Conservation (phyloP, 2,888 invertebrate genomes). For the Trachelus iudaicus region DNA sequence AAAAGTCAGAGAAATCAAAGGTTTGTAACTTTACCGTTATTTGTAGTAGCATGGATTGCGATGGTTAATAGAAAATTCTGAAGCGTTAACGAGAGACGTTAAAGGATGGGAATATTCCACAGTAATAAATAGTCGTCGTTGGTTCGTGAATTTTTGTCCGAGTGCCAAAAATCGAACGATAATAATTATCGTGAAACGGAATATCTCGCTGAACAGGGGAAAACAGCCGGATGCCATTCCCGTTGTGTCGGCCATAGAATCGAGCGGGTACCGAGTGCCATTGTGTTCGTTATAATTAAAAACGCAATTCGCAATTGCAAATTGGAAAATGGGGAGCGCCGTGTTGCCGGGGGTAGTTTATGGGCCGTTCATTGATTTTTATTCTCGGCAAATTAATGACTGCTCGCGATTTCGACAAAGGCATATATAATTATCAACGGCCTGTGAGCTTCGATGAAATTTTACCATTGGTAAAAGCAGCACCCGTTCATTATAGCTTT, state of each 20-base stretch:
- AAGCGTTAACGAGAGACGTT: neutral
- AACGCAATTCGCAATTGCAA: conserved; percentile 66
- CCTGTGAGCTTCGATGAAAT: neutral
- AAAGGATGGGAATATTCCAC: conserved; percentile 9
- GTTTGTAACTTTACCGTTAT: neutral
- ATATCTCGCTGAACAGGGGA: conserved; percentile 48
- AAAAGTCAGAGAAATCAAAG: too few species aligned
- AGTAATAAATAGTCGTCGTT: conserved; percentile 6
- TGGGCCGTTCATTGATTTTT: conserved; percentile 66
- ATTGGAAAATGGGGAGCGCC: conserved; percentile 63
- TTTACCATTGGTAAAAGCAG: neutral
- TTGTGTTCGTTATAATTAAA: conserved; percentile 67
- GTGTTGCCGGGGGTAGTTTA: conserved; percentile 55
- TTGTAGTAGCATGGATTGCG: neutral
- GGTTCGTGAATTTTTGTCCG: conserved; percentile 12
- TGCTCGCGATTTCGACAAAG: conserved; percentile 58
- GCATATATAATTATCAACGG: conserved; percentile 50
- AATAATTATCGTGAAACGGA: conserved; percentile 63
- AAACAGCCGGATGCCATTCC: conserved; percentile 8
- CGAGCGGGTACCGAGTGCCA: conserved; percentile 48
- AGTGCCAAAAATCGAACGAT: conserved; percentile 52
- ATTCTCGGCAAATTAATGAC: conserved; percentile 64
- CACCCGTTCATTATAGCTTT: neutral
- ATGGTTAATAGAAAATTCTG: neutral
- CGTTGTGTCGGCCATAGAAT: neutral